Conservation (phyloP, 2,113 vertebrate genomes). For the Acrocephalus arundinaceus region DNA sequence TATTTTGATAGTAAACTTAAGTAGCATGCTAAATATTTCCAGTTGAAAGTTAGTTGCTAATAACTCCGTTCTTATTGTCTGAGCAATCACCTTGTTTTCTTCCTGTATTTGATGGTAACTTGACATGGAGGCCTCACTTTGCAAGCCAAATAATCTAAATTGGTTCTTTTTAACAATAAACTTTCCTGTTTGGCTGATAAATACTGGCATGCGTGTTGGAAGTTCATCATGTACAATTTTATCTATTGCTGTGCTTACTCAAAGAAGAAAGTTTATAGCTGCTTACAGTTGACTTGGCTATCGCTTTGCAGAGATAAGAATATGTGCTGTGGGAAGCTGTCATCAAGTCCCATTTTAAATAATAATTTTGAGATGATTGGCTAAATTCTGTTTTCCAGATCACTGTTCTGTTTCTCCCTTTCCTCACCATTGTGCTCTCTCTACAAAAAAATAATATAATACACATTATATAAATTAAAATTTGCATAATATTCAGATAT, state of each 20-base stretch:
- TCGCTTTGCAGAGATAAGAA: background rate
- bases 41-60: conserved; percentile 20
- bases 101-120: conserved; percentile 15
- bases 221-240: background rate
- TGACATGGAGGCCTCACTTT: conserved; percentile 5
- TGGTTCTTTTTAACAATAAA: conserved; percentile 48
- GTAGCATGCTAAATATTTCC: conserved; percentile 4
- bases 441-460: background rate
- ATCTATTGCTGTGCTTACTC: background rate
- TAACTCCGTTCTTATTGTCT: background rate
- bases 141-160: conserved; percentile 32
- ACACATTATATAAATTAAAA: background rate
- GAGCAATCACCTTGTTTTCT: conserved; percentile 36
- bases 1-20: background rate
- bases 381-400: background rate
- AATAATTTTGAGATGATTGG: background rate
- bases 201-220: background rate
- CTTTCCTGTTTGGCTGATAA: conserved; percentile 47
- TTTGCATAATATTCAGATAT: background rate
- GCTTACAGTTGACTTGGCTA: background rate
- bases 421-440: background rate
- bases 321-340: background rate
- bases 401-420: background rate
- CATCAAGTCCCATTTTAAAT: background rate
- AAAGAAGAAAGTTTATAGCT: background rate